These are phyloP conservation scores for Taurulus bubalis DNA, from an alignment of 2,113 vertebrate species.

Conservation along the genomic window DNA sequence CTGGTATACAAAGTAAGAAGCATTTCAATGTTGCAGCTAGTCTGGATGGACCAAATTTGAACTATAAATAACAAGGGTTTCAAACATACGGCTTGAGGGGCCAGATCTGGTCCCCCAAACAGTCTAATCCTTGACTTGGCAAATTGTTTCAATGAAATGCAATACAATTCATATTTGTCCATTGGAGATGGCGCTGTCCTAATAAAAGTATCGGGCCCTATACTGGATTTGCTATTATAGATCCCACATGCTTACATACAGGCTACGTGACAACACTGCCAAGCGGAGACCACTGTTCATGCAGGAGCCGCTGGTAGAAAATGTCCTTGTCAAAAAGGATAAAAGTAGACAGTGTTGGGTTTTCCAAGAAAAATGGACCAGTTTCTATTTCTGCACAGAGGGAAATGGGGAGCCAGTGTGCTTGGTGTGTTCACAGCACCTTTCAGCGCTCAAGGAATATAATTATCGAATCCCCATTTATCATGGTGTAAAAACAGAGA, in stretches of 20 bases:
- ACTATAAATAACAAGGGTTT: background rate
- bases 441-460: background rate
- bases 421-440: background rate
- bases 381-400: background rate
- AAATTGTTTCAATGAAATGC: background rate
- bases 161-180: background rate
- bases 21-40: background rate
- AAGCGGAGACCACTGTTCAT: background rate
- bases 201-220: background rate
- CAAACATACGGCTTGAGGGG: background rate
- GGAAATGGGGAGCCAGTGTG: background rate
- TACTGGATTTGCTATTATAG: too few species aligned
- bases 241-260: too few species aligned
- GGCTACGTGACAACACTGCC: too few species aligned
- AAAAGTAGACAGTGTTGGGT: background rate
- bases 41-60: background rate
- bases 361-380: background rate
- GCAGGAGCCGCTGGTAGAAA: background rate
- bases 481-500: background rate
- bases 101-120: background rate
- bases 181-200: background rate
- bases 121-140: background rate
- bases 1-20: background rate
- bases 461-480: background rate
- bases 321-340: background rate